Evolutionary conservation across 1,140 invertebrate genomes (phyloP).

Genomic region (Metaphire vulgaris): DNA sequence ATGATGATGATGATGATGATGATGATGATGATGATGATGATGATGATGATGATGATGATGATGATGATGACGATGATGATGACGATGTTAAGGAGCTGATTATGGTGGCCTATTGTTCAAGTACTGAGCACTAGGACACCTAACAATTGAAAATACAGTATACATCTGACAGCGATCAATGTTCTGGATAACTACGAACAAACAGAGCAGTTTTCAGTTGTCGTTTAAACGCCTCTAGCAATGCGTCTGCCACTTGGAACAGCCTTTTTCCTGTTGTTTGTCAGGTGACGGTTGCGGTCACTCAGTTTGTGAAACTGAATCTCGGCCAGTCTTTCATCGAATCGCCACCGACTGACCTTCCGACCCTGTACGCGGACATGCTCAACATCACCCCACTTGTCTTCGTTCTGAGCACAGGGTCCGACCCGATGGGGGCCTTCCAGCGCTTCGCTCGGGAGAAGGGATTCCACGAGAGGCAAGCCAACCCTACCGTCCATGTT

Average conservation of each 20-base stretch:
- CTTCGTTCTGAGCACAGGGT: constrained; percentile 52
- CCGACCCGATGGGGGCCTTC: constrained; percentile 60
- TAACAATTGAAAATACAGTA: too few species aligned
- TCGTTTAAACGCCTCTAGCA: too few species aligned
- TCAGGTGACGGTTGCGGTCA: constrained; percentile 67
- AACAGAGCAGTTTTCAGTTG: too few species aligned
- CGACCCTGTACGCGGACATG: constrained; percentile 61
- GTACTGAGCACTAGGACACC: too few species aligned
- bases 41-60: neutral
- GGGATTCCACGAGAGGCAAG: constrained; percentile 44
- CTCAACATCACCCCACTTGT: constrained; percentile 48
- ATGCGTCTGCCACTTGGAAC: too few species aligned
- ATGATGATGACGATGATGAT: neutral
- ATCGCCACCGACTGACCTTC: constrained; percentile 63
- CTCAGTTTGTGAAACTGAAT: constrained; percentile 68
- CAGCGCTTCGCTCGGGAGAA: constrained; percentile 62
- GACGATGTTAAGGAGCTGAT: constrained; percentile 4
- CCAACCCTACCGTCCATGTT: too few species aligned
- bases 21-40: neutral
- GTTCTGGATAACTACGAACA: too few species aligned
- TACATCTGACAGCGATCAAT: too few species aligned
- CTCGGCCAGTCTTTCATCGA: constrained; percentile 73
- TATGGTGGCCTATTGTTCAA: too few species aligned
- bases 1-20: constrained; percentile 5
- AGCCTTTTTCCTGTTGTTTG: too few species aligned